Evolutionary conservation across 1,140 invertebrate species (phyloP), one percentile per base, ranked within the genome.

Genomic region (Drosophila bipectinata): DNA sequence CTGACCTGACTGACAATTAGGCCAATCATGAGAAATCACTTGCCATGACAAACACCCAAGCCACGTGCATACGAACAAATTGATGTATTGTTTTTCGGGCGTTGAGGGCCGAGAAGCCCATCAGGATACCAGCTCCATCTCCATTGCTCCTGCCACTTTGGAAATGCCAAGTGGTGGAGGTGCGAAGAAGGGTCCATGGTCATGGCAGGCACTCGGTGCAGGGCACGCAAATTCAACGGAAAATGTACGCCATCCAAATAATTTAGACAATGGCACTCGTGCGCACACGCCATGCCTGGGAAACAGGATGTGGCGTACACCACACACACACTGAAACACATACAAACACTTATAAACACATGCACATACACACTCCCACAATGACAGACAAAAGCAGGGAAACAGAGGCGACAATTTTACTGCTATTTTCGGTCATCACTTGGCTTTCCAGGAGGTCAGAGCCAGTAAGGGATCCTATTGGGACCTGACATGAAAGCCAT

Each of bases 221-320:
- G 56, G 60, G 28, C 45, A 71, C 69, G 75, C 79, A 84, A 84
- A 84, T 79, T 83, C 52, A 79, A 77, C 66, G 66, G 58, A 59
- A 80, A 82, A 81, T 78, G 74, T 85, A 56, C 56, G 62, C 78
- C 78, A 85, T 87, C 63, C 78, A 87, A 85, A 85, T 85, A 76
- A 85, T 85, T 85, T 85, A 87, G 82, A 87, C 82, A 87, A 85
- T 87, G 78, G 78, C 82, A 85, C 82, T 85, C 82, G 82, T 87
- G 82, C 82, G 78, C 83, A 87, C 79, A 87, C 77, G 83, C 66
- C 82, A 87, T 72, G 54, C 69, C 69, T 73, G 69, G 75, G 48
- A 76, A 68, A 66, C 57, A 48, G 78, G 63, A 79, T 74, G 56
- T 48, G 78, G 45, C 54, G 47, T 56, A 56, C 58, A 60, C 60